phyloP scores from a whole-genome alignment of 2,113 vertebrate species.

The Ancistrus triradiatus region DNA sequence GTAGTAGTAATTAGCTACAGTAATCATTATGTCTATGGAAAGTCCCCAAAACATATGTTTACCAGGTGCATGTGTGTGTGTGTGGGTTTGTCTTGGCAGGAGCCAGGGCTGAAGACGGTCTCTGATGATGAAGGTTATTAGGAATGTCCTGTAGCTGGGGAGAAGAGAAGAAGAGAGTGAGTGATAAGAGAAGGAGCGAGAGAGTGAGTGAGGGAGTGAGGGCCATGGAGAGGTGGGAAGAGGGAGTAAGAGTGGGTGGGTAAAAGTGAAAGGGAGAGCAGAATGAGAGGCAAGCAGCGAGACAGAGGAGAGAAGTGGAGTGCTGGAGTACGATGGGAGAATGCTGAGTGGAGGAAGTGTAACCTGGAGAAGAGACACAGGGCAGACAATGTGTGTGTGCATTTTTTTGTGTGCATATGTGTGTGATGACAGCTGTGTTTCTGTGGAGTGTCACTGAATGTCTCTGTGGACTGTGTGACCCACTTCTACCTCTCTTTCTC shows the following conservation, averaged over 20 bases:
- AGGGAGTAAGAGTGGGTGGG: constrained; percentile 11
- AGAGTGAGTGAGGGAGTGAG: constrained; percentile 38
- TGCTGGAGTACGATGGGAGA: constrained; percentile 32
- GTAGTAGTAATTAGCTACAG: too few species aligned
- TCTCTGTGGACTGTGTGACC: constrained; percentile 96
- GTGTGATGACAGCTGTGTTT: constrained; percentile 75
- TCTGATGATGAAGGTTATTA: constrained; percentile 86
- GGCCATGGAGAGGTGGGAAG: constrained; percentile 62
- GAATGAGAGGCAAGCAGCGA: constrained; percentile 14
- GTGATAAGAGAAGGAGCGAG: constrained; percentile 22
- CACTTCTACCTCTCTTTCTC: constrained; percentile 79
- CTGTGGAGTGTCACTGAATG: constrained; percentile 88
- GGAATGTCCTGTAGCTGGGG: constrained; percentile 86
- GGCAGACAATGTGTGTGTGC: constrained; percentile 29
- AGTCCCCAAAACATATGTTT: too few species aligned
- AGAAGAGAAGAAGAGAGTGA: constrained; percentile 45
- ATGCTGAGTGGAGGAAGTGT: constrained; percentile 32
- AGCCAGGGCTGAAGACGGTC: constrained; percentile 58
- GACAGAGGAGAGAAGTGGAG: constrained; percentile 14
- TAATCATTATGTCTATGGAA: constrained; percentile 21
- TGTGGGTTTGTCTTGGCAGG: constrained; percentile 28
- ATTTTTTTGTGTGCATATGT: constrained; percentile 24
- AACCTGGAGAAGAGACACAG: constrained; percentile 36
- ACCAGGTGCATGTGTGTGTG: constrained; percentile 32
- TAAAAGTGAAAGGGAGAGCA: constrained; percentile 20